A percentile compares a stretch with the other conserved stretches of the same genome.
Evolutionary conservation across 92 coral and sea anemone species (phyloP).

Genomic region (Plumapathes pennacea): DNA sequence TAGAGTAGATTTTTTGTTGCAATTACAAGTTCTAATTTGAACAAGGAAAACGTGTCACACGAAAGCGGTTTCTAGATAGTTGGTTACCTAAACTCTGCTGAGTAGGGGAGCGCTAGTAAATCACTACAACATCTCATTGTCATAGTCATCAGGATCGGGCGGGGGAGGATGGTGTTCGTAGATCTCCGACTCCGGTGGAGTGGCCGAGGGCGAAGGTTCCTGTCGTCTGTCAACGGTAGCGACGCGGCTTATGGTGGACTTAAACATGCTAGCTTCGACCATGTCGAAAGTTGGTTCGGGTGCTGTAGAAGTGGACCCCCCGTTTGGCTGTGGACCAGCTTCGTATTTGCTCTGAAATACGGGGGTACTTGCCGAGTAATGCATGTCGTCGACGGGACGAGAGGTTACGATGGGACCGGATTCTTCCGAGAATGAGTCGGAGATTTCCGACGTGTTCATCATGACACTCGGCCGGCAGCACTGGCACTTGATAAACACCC

Average conservation of each 20-base stretch:
- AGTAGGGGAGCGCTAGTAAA: background rate
- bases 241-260: constrained; percentile 18
- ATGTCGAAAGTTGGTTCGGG: constrained; percentile 19
- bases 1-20: too few species aligned
- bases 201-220: constrained; percentile 22
- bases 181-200: constrained; percentile 37
- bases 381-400: background rate
- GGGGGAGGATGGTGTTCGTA: background rate
- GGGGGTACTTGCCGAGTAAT: too few species aligned
- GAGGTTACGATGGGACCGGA: constrained; percentile 10
- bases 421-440: constrained; percentile 46
- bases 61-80: too few species aligned
- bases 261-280: constrained; percentile 30
- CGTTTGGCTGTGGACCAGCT: constrained; percentile 2
- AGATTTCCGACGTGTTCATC: constrained; percentile 27
- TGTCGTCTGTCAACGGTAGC: constrained; percentile 12
- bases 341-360: background rate
- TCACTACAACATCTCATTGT: constrained; percentile 28
- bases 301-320: constrained; percentile 10
- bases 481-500: constrained; percentile 44
- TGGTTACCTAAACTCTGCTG: too few species aligned
- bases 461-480: constrained; percentile 20
- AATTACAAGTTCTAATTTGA: too few species aligned
- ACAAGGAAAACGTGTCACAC: too few species aligned
- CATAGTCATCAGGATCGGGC: constrained; percentile 10